Evolutionary conservation across 2,797 vertebrate species (phyloP), one percentile per base, ranked within the genome.

Genomic region (Schizothorax lantsangensis): DNA sequence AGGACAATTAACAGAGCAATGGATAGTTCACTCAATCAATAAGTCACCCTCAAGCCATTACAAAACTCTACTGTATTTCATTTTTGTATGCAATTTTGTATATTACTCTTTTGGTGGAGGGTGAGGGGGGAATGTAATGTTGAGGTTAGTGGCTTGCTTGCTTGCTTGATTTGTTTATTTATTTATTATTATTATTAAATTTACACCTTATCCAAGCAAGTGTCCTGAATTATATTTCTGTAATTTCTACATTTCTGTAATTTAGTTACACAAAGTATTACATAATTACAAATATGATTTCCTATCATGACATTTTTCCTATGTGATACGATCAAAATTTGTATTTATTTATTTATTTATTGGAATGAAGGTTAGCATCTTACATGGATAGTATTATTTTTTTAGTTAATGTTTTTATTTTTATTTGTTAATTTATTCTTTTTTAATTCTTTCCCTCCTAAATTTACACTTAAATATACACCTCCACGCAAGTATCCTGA

Each of bases 1-100:
- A 86, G 84, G 52, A 78, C 83, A 87, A 89, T 88, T 89, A 85
- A 79, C 47, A 62, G 47, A 9, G 45, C 57, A 38, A 83, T 23
- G 11, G 19, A 68, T 30, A 36, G 62, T 33, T 33, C 17, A 47
- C 62, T 45, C 19, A 36, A 68, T 81, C n/a, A 36, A 23, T 49
- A 68, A 47, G 1, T 11, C 12, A 49, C 15, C 14, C 30, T 45
- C 8, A 40, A 40, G 2, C 14, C 54, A 3, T 79, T 79, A 78
- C 75, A 59, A 40, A 38, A n/a, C 23, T 10, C 4, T 3, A 11
- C 9, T 38, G 19, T 40, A 6, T 43, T 72, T 43, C 2, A 12
- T 68, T 19, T 68, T 68, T 36, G 62, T 6, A 7, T 66, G 14
- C 33, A 1, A 3, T 15, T 64, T 64, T 64, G 64, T 66, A 68